A percentile compares a stretch with the other conserved stretches of the same genome.
phyloP scores from a whole-genome alignment of 2,888 invertebrate genomes.

The Pimpla rufipes region DNA sequence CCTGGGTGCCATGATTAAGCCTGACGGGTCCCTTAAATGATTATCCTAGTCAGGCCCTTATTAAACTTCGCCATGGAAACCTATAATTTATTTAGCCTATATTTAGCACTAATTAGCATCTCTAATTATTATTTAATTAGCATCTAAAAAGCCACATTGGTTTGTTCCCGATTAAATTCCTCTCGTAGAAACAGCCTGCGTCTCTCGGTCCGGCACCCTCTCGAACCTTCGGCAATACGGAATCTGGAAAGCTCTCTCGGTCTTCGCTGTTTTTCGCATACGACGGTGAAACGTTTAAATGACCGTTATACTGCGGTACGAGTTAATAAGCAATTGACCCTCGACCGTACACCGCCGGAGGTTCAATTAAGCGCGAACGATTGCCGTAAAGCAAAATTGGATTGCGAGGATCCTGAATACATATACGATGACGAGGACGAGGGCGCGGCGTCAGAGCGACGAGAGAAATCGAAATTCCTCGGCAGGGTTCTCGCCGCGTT shows the following conservation, averaged over 20 bases:
- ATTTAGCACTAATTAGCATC: too few relatives aligned
- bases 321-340: slow-evolving; percentile 84
- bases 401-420: slow-evolving; percentile 64
- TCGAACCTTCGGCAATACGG: not conserved
- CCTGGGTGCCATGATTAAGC: too few relatives aligned
- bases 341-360: slow-evolving; percentile 78
- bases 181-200: not conserved
- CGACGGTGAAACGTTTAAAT: slow-evolving; percentile 75
- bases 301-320: slow-evolving; percentile 74
- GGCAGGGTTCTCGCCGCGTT: not conserved
- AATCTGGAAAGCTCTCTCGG: slow-evolving; percentile 34
- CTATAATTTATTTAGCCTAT: too few relatives aligned
- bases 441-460: not conserved
- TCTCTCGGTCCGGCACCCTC: not conserved
- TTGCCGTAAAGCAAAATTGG: slow-evolving; percentile 75
- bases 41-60: too few relatives aligned
- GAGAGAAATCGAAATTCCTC: not conserved
- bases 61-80: too few relatives aligned
- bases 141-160: not conserved
- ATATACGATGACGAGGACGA: slow-evolving; percentile 17
- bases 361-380: slow-evolving; percentile 77
- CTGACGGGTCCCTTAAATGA: too few relatives aligned
- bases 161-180: not conserved
- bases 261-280: slow-evolving; percentile 25
- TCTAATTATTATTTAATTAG: too few relatives aligned